Percentiles rank a stretch among this genome's conserved stretches.
These are phyloP conservation scores for Pheosia gnoma DNA, from an alignment of 2,888 invertebrate species.

Conservation along the genomic window DNA sequence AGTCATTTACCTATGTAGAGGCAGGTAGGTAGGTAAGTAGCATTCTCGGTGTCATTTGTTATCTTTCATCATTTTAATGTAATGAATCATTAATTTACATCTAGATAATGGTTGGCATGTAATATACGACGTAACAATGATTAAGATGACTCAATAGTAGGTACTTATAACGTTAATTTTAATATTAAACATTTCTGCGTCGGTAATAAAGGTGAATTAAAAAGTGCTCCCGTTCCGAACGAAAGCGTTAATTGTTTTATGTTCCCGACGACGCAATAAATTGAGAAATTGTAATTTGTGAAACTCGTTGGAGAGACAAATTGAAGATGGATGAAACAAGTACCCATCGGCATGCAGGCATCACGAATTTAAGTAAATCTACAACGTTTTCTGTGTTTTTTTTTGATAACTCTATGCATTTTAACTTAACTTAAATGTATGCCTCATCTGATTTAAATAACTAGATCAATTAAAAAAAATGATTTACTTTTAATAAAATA, in stretches of 20 bases:
- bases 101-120: no score
- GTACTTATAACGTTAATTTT: not conserved
- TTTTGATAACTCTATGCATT: no score
- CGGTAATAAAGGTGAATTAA: not conserved
- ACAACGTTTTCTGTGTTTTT: no score
- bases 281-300: conserved; percentile 38
- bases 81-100: not conserved
- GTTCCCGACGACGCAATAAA: conserved; percentile 31
- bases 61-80: not conserved
- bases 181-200: not conserved
- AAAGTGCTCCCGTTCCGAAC: conserved; percentile 1
- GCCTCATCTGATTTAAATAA: no score
- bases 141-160: not conserved
- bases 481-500: no score
- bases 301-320: conserved; percentile 30
- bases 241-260: conserved; percentile 36
- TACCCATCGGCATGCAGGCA: not conserved
- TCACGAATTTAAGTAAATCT: no score
- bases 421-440: no score
- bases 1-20: not conserved
- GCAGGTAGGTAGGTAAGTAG: not conserved
- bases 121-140: not conserved
- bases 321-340: conserved; percentile 34
- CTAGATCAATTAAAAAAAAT: no score
- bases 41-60: not conserved